Evolutionary conservation across 2,888 invertebrate species (phyloP), one percentile per base, ranked within the genome.

Genomic region (Quadriops clusia): DNA sequence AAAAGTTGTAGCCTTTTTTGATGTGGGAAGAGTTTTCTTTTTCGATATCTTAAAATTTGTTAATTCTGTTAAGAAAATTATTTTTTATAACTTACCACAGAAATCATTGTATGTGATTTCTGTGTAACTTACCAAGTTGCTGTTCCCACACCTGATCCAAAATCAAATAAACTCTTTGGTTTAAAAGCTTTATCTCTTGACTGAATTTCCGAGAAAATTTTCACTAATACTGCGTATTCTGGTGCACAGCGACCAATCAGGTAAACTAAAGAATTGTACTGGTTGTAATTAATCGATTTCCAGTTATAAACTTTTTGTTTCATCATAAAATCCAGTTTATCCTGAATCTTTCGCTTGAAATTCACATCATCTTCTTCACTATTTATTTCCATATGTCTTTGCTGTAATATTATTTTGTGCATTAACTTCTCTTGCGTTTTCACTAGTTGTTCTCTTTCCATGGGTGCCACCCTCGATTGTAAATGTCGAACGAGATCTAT

Each of bases 131-230:
- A 57, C 91, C 91, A 91, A 30, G 77, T 73, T 0, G 76, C 83
- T 1, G 85, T 81, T 1, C 91, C 93, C 3, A 86, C 62, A 1
- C 95, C 95, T 4, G 91, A 86, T 1, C 94, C 95, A 58, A 86
- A 90, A 62, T 95, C 93, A 44, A 93, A 82, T 41, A 89, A 70
- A 36, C 75, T 74, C 34, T 68, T 63, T 0, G 94, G 94, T 34
- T 65, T 64, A 53, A 83, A 94, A 10, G 71, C 56, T 0, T 68
- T 64, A 52, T 79, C 67, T 30, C 74, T 64, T 20, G 52, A 53
- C 28, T 62, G 61, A 30, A 93, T 79, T 64, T 91, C 90, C 23
- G 69, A 64, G 21, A 93, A 70, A 28, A 90, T 72, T 47, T 70
- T 72, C 18, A 65, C 50, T 18, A 87, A 50, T 3, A 77, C 71